Base-by-base conservation (phyloP, 2,888 invertebrate genomes). In the Halictus ligatus region DNA sequence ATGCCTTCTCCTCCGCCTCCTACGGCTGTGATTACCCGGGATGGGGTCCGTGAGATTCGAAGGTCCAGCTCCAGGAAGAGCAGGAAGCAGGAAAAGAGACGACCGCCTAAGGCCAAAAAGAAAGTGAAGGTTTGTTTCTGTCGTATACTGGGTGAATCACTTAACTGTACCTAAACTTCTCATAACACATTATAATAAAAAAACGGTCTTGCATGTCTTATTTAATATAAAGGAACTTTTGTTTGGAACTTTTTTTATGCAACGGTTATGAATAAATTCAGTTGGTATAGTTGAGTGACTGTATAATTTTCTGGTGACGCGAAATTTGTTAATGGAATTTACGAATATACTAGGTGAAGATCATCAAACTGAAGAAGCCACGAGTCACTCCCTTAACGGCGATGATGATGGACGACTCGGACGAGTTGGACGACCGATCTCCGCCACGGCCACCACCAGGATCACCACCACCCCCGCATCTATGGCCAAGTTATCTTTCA, bases 361-460 rank as follows among this genome's bases (percentile, higher is more conserved):
- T 96, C 74, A 95, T 96, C 29, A 95, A 94, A 78, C 73, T 95
- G 82, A 95, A 95, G 73, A 95, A 95, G 87, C 94, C 95, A 10
- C 94, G 95, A 48, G 93, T 94, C 75, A 92, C 94, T 21, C 94
- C 95, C 25, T 86, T 94, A 43, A 93, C 94, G 25, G 92, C 94
- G 4, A 91, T 94, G 88, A 93, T 95, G 92, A 93, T 95, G 81
- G 96, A 96, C 43, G 96, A 96, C 77, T 96, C 96, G 35, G 96
- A 96, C 64, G 95, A 96, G 46, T 94, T 96, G 75, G 96, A 96
- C 87, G 95, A 95, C 89, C 94, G 96, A 73, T 96, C 96, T 10
- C 96, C 96, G 18, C 96, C 96, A 0, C 96, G 96, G 0, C 96
- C 97, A 2, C 96, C 96, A 0, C 96, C 96, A 0, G 96, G 96